Evolutionary conservation across 2,888 invertebrate genomes (phyloP), one percentile per base, ranked within the genome.

Genomic region (Oegoconia quadripuncta): DNA sequence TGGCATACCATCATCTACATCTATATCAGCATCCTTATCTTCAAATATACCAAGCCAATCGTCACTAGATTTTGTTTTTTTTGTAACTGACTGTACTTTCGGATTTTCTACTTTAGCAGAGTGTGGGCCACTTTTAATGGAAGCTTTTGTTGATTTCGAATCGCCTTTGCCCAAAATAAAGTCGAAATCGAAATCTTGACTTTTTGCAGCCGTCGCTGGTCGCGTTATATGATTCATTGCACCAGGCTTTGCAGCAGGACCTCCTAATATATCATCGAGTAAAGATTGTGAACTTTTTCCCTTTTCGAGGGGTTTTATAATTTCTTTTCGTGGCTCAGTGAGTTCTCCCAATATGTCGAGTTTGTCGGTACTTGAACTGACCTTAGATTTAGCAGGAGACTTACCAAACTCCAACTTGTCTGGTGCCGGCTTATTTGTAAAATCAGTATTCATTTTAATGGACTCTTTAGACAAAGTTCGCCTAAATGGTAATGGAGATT

Each of bases 191-290:
- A 78, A 77, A 15, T 82, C 77, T 53, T 78, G 70, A 46, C 60
- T 77, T 53, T 76, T 81, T 7, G 50, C 49, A 20, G 65, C 59
- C 33, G 70, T 72, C 3, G 55, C 40, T 5, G 74, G 66, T 44
- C 62, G 61, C 2, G 55, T 48, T n/a, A 40, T 36, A 52, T 64
- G 67, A 39, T 37, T 63, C 3, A 63, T 49, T 7, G 48, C 50
- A 7, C 41, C 52, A 3, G 63, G 47, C 64, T 81, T 81, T 28
- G 57, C 59, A 3, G 78, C 64, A 22, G 88, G 64, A 5, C 82
- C 74, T 14, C 90, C 90, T 39, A 91, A 69, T 45, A 90, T 89
- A 62, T 90, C 90, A 34, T 89, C 83, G 31, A 90, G 59, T 44
- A 83, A 67, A n/a, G 80, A 83, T 46, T 83, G 83, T 1, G 84